Percentiles rank a stretch among this genome's conserved stretches.
Evolutionary conservation across 1,140 invertebrate genomes (phyloP).

Genomic region (Zaprionus camerounensis): DNA sequence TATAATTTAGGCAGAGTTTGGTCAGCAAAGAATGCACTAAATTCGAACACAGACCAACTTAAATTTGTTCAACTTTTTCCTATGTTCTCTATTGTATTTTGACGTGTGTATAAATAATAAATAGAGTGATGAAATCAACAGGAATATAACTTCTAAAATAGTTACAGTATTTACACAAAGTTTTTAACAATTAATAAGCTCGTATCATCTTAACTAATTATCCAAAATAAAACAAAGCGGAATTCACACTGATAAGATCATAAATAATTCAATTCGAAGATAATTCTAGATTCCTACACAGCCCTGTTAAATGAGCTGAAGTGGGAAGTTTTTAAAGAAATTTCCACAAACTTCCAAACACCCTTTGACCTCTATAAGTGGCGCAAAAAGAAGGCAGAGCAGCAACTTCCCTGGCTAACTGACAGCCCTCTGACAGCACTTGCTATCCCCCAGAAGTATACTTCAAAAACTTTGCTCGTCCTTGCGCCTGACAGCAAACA

Average conservation of each 20-base stretch:
- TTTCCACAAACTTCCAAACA: conserved; percentile 3
- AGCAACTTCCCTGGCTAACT: conserved; percentile 19
- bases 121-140: no score
- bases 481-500: conserved; percentile 2
- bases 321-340: neutral
- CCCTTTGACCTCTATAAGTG: conserved; percentile 3
- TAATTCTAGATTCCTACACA: neutral
- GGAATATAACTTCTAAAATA: neutral
- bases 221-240: no score
- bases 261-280: neutral
- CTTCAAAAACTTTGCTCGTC: conserved; percentile 49
- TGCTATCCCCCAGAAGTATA: conserved; percentile 49
- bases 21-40: neutral
- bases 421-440: conserved; percentile 32
- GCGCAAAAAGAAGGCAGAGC: neutral
- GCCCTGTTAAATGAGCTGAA: neutral
- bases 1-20: conserved; percentile 28
- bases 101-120: neutral
- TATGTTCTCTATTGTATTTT: neutral
- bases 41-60: neutral
- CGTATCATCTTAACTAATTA: no score
- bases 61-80: neutral
- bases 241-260: neutral
- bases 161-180: neutral
- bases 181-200: no score